These are phyloP conservation scores for Rhagoletis zephyria DNA, from an alignment of 1,140 invertebrate species.

Conservation along the genomic window DNA sequence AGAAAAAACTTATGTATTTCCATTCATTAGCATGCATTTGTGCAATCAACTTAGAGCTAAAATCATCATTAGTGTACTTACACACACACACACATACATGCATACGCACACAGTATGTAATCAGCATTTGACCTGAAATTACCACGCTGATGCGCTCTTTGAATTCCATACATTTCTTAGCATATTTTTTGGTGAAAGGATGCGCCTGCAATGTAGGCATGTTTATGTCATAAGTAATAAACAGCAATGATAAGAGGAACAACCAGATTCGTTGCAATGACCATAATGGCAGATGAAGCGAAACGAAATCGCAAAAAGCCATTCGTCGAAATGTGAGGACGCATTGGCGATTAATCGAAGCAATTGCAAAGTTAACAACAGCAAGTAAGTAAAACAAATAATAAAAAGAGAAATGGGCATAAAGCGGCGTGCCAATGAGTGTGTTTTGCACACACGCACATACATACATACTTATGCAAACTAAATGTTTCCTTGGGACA, in stretches of 20 bases:
- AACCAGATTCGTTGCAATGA: conserved; percentile 5
- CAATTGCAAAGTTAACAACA: conserved; percentile 14
- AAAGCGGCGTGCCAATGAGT: background rate
- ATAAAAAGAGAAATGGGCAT: background rate
- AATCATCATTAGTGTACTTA: too few species aligned
- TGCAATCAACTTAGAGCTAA: too few species aligned
- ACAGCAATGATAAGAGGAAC: conserved; percentile 35
- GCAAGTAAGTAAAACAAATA: background rate
- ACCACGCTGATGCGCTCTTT: background rate
- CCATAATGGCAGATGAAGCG: conserved; percentile 32
- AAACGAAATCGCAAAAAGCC: conserved; percentile 23
- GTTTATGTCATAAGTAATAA: conserved; percentile 51
- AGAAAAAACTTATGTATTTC: too few species aligned
- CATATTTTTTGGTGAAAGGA: conserved; percentile 16
- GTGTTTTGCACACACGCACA: background rate
- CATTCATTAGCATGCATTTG: too few species aligned
- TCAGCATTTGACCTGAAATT: background rate
- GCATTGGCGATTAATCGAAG: conserved; percentile 22
- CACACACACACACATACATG: too few species aligned
- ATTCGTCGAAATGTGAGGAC: background rate
- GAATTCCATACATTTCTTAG: background rate
- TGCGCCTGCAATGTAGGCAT: conserved; percentile 7
- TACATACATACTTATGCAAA: background rate
- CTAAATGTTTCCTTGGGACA: background rate
- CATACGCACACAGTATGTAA: background rate